These are phyloP conservation scores for Motacilla tschutschensis DNA, from an alignment of 2,113 vertebrate species.

Conservation along the genomic window DNA sequence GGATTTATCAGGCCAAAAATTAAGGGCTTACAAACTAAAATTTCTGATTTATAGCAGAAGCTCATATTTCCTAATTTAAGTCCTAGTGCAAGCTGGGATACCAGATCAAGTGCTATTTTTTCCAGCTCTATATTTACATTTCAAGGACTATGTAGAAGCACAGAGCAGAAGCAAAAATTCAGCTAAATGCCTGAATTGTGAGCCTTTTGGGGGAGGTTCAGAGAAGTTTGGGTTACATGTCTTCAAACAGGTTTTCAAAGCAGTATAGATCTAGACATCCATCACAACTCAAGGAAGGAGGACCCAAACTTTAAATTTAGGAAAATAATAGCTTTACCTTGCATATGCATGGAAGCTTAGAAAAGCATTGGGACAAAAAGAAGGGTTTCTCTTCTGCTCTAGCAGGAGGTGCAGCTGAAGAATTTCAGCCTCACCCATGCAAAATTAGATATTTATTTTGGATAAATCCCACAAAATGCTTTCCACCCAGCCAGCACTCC, in stretches of 20 bases:
- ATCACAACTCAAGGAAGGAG: neutral
- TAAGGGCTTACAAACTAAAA: neutral
- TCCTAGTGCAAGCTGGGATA: neutral
- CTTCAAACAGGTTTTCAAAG: neutral
- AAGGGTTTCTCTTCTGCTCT: neutral
- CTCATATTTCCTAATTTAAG: neutral
- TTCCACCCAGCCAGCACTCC: neutral
- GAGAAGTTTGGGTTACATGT: neutral
- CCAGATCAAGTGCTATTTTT: conserved; percentile 27
- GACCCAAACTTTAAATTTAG: neutral
- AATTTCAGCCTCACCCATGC: neutral
- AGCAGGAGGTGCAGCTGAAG: neutral
- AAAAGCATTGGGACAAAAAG: neutral
- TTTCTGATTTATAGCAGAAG: neutral
- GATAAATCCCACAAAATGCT: conserved; percentile 14
- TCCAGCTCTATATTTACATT: conserved; percentile 46
- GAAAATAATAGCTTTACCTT: neutral
- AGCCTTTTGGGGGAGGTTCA: neutral
- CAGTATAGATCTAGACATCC: neutral
- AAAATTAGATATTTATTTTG: conserved; percentile 30
- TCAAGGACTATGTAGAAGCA: conserved; percentile 18
- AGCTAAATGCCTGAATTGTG: neutral
- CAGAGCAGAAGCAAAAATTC: neutral
- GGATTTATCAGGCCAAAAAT: conserved; percentile 6
- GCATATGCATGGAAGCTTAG: neutral